phyloP scores from a whole-genome alignment of 2,797 vertebrate genomes.

The Salarias fasciatus region DNA sequence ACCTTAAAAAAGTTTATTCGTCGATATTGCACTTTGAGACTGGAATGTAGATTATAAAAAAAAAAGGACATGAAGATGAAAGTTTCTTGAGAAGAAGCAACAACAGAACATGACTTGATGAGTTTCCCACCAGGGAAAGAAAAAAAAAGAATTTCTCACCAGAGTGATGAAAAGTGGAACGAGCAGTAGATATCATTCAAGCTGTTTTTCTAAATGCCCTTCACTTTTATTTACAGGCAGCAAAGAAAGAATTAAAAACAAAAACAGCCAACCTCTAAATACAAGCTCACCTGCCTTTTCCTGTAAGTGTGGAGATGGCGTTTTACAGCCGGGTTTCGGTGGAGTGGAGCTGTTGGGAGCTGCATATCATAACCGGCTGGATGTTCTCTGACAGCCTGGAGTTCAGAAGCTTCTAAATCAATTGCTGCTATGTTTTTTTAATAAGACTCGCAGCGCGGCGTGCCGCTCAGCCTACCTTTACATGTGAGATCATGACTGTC shows the following conservation, averaged over 20 bases:
- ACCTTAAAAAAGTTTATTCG: conserved; percentile 76
- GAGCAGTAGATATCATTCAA: conserved; percentile 12
- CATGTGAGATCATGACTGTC: conserved; percentile 41
- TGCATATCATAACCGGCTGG: conserved; percentile 4
- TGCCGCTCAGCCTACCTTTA: conserved; percentile 22
- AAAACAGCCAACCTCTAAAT: too few relatives aligned
- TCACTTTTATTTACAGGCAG: conserved; percentile 75
- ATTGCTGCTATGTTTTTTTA: conserved; percentile 35
- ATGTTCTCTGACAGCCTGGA: conserved; percentile 3
- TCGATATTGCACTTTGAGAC: conserved; percentile 72
- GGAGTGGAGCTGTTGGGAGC: conserved; percentile 1
- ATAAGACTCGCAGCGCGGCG: conserved; percentile 39
- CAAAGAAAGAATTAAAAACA: conserved; percentile 30
- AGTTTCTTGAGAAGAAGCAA: conserved; percentile 15
- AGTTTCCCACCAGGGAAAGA: conserved; percentile 25
- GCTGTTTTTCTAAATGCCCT: conserved; percentile 22
- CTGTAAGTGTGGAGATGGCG: conserved; percentile 9
- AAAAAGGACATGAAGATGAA: conserved; percentile 43
- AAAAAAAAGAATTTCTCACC: conserved; percentile 13
- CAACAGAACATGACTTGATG: conserved; percentile 47
- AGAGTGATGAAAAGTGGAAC: conserved; percentile 18
- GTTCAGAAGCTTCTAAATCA: conserved; percentile 19
- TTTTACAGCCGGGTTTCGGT: conserved; percentile 7
- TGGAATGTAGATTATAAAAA: conserved; percentile 41
- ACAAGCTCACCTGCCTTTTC: conserved; percentile 30